Evolutionary conservation across 2,888 invertebrate species (phyloP).

Genomic region (Laothoe populi): DNA sequence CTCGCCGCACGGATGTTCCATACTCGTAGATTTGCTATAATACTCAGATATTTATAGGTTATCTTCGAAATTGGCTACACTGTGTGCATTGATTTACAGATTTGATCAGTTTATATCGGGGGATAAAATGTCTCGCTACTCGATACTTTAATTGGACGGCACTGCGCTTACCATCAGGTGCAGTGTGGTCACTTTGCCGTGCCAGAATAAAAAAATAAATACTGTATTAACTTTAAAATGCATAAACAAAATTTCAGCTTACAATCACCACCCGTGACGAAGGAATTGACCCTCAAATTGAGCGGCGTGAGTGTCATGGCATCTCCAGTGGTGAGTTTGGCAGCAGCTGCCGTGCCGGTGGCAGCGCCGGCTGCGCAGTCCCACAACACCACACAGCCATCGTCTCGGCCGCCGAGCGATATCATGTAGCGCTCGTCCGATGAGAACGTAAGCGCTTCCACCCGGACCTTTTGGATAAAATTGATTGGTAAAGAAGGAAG

Average conservation of each 20-base stretch:
- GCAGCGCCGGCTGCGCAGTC: slow-evolving; percentile 87
- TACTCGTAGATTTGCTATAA: slow-evolving; percentile 86
- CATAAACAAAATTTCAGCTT: slow-evolving; percentile 51
- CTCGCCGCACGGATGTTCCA: slow-evolving; percentile 90
- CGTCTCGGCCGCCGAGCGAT: slow-evolving; percentile 95
- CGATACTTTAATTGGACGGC: too few relatives aligned
- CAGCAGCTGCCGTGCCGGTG: slow-evolving; percentile 85
- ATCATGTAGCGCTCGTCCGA: slow-evolving; percentile 92
- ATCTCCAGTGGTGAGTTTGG: slow-evolving; percentile 89
- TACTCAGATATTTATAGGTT: too few relatives aligned
- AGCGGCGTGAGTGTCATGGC: slow-evolving; percentile 85
- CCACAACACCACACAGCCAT: slow-evolving; percentile 94
- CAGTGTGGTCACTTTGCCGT: too few relatives aligned
- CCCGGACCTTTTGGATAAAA: slow-evolving; percentile 83
- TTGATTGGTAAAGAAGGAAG: neutral
- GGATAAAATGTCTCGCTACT: too few relatives aligned
- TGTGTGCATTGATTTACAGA: too few relatives aligned
- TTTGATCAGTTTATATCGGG: too few relatives aligned
- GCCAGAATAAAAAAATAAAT: neutral
- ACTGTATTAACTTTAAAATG: too few relatives aligned
- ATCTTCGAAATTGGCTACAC: too few relatives aligned
- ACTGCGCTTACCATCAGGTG: too few relatives aligned
- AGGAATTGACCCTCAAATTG: slow-evolving; percentile 85
- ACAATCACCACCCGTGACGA: slow-evolving; percentile 90
- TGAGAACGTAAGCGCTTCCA: slow-evolving; percentile 94